Conservation (phyloP, 2,113 vertebrate genomes). For the Triplophysa rosa region DNA sequence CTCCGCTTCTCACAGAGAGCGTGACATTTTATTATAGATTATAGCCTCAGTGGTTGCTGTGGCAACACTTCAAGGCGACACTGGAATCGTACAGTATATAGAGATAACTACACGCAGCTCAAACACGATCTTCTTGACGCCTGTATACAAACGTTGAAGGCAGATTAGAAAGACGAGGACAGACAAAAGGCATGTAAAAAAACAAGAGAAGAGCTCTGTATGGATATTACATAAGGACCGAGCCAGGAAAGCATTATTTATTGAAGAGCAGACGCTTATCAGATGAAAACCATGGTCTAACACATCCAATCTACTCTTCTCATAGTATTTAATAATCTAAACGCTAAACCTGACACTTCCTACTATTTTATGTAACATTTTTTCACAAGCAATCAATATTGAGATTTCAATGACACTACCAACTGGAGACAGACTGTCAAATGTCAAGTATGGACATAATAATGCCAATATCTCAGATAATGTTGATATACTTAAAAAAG, state of each 20-base stretch:
- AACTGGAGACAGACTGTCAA: neutral
- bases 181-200: neutral
- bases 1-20: constrained; percentile 34
- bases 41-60: constrained; percentile 55
- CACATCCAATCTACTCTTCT: neutral
- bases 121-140: constrained; percentile 28
- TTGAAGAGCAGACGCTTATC: constrained; percentile 9
- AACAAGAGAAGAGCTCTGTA: neutral
- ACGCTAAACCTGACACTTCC: neutral
- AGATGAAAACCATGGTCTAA: neutral
- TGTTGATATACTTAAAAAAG: neutral
- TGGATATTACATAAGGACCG: constrained; percentile 19
- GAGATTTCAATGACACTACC: neutral
- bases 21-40: constrained; percentile 45
- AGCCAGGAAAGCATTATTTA: constrained; percentile 1
- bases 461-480: neutral
- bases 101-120: constrained; percentile 28
- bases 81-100: constrained; percentile 29
- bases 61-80: constrained; percentile 54
- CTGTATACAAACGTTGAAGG: neutral
- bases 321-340: constrained; percentile 9
- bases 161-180: constrained; percentile 8
- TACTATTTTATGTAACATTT: neutral
- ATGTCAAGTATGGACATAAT: neutral
- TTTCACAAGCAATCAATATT: neutral